phyloP scores from a whole-genome alignment of 1,140 invertebrate species.

The Nylanderia fulva region DNA sequence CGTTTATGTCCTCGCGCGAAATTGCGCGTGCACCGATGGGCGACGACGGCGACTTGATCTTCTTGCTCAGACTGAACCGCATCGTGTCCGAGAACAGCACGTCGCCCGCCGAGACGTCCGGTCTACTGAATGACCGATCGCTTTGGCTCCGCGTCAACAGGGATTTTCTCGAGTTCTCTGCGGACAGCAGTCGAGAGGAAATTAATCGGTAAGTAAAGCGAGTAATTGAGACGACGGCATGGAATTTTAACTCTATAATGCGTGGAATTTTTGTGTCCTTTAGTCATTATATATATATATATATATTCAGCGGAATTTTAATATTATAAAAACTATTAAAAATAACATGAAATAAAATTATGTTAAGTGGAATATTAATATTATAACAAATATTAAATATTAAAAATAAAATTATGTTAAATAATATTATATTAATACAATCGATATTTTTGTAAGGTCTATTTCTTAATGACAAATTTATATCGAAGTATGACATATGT shows the following conservation, averaged over 20 bases:
- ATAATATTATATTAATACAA: neutral
- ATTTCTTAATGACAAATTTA: neutral
- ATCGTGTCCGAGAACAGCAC: constrained; percentile 90
- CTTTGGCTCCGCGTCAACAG: constrained; percentile 81
- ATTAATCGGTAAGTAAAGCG: neutral
- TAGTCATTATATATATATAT: neutral
- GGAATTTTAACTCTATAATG: neutral
- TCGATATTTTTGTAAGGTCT: neutral
- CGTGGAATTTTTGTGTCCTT: neutral
- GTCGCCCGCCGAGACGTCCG: constrained; percentile 75
- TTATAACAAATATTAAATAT: too few species aligned
- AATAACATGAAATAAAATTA: too few species aligned
- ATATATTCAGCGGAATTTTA: too few species aligned
- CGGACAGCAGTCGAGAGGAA: constrained; percentile 7
- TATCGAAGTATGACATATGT: neutral
- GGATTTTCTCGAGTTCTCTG: constrained; percentile 71
- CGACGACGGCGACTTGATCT: constrained; percentile 73
- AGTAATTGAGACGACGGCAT: neutral
- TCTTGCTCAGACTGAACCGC: constrained; percentile 90
- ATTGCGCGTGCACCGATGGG: constrained; percentile 3
- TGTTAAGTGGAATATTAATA: too few species aligned
- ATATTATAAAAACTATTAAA: too few species aligned
- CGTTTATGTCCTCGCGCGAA: neutral
- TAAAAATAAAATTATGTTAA: too few species aligned
- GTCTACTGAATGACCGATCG: constrained; percentile 75